Evolutionary conservation across 2,113 vertebrate genomes (phyloP).

Genomic region (Corydoras sp.): DNA sequence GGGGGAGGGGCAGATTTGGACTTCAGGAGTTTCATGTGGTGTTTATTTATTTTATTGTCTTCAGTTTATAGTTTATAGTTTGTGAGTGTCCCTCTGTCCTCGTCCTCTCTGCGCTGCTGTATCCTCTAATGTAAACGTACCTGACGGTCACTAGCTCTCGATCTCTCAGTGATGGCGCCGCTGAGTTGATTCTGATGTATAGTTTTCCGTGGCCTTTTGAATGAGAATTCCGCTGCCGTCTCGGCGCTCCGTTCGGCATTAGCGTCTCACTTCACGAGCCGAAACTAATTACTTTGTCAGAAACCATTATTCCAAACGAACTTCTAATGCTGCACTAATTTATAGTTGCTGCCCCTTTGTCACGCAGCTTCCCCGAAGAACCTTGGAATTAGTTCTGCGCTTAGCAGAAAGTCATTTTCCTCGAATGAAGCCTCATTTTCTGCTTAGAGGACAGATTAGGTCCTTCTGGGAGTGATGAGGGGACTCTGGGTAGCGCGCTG

Average conservation of each 20-base stretch:
- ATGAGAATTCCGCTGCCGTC: too few relatives aligned
- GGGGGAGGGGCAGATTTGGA: too few relatives aligned
- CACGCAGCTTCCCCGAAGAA: conserved; percentile 44
- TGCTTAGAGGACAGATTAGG: neutral
- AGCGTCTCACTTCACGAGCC: conserved; percentile 21
- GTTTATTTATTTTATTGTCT: too few relatives aligned
- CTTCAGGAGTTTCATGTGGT: too few relatives aligned
- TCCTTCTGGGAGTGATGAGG: neutral
- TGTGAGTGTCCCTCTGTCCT: too few relatives aligned
- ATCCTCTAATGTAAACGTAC: too few relatives aligned
- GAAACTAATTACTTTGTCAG: conserved; percentile 9
- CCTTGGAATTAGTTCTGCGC: conserved; percentile 15
- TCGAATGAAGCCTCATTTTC: conserved; percentile 13
- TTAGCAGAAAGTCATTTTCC: conserved; percentile 5
- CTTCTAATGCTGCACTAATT: conserved; percentile 12
- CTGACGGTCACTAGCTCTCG: too few relatives aligned
- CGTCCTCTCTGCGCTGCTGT: too few relatives aligned
- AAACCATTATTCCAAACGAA: neutral
- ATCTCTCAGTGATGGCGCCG: too few relatives aligned
- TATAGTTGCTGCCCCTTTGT: conserved; percentile 28
- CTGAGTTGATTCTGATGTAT: too few relatives aligned
- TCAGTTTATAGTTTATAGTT: too few relatives aligned
- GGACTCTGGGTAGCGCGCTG: neutral
- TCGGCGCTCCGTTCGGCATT: neutral
- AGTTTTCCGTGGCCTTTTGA: too few relatives aligned